Conservation (phyloP, 2,797 vertebrate species). For the Sebastes elongatus region DNA sequence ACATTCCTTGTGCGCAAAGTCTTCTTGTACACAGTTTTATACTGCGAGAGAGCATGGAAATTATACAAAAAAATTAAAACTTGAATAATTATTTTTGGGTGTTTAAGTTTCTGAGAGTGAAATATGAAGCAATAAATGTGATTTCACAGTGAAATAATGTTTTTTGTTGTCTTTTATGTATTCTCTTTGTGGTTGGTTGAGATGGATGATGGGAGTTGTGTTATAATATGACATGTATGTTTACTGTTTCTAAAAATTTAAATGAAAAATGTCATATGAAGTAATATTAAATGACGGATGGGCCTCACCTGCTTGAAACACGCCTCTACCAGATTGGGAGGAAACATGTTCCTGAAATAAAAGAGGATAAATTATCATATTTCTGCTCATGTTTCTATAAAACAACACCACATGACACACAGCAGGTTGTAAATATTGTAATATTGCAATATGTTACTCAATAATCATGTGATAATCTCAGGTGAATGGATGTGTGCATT, state of each 20-base stretch:
- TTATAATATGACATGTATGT: background rate
- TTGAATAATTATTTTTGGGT: background rate
- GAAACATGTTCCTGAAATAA: slow-evolving; percentile 95
- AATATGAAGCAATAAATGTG: background rate
- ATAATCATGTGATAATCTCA: background rate
- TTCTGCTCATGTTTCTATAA: background rate
- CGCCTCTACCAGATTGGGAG: slow-evolving; percentile 95
- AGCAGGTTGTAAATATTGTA: background rate
- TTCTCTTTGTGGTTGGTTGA: background rate
- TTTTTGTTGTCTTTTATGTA: background rate
- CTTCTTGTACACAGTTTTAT: slow-evolving; percentile 94
- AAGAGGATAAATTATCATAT: background rate
- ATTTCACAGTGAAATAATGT: background rate
- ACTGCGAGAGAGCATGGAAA: slow-evolving; percentile 80
- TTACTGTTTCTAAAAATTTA: background rate
- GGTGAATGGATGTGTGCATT: background rate
- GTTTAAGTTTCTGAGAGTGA: background rate
- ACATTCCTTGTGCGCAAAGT: slow-evolving; percentile 83
- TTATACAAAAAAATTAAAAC: background rate
- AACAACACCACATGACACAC: background rate
- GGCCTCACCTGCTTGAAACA: slow-evolving; percentile 96
- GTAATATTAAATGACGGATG: background rate
- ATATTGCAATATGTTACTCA: background rate
- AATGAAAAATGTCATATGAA: background rate
- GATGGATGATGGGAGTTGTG: background rate